Conservation (phyloP, 2,797 vertebrate genomes). For the Kryptopterus vitreolus region DNA sequence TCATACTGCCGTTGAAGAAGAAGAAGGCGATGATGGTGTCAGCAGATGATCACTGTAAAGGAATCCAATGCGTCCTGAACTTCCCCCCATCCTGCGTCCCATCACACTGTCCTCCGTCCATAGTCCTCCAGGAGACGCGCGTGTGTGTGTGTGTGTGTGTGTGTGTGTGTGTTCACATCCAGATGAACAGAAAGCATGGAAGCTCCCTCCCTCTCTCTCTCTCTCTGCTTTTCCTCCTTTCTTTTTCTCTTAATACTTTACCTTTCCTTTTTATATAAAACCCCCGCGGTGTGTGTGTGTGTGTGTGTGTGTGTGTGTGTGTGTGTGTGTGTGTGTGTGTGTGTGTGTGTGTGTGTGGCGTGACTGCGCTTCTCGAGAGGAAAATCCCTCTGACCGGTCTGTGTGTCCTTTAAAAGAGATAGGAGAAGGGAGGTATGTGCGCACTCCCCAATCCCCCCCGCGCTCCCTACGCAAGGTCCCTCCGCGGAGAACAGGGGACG, state of each 20-base stretch:
- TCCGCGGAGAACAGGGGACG: too few relatives aligned
- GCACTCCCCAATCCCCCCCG: not conserved
- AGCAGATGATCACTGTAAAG: not conserved
- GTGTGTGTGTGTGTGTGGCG: too few relatives aligned
- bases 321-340: too few relatives aligned
- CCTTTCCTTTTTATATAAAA: too few relatives aligned
- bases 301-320: too few relatives aligned
- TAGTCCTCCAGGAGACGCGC: not conserved
- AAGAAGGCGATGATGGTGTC: not conserved
- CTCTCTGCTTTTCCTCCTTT: not conserved
- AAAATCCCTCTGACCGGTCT: not conserved
- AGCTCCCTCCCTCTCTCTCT: not conserved
- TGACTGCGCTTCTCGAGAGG: too few relatives aligned
- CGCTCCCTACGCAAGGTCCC: not conserved
- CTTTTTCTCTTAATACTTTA: not conserved
- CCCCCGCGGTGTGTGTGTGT: too few relatives aligned
- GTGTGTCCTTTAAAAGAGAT: constrained; percentile 4
- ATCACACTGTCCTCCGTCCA: not conserved
- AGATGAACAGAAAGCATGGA: too few relatives aligned
- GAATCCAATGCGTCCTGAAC: not conserved
- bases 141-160: too few relatives aligned
- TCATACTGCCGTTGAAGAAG: not conserved
- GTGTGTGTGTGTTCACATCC: too few relatives aligned
- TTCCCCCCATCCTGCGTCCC: not conserved
- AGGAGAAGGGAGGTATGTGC: too few relatives aligned